Percentiles rank a stretch among this genome's conserved stretches.
These are phyloP conservation scores for Entelurus aequoreus DNA, from an alignment of 2,113 vertebrate genomes.

Conservation along the genomic window DNA sequence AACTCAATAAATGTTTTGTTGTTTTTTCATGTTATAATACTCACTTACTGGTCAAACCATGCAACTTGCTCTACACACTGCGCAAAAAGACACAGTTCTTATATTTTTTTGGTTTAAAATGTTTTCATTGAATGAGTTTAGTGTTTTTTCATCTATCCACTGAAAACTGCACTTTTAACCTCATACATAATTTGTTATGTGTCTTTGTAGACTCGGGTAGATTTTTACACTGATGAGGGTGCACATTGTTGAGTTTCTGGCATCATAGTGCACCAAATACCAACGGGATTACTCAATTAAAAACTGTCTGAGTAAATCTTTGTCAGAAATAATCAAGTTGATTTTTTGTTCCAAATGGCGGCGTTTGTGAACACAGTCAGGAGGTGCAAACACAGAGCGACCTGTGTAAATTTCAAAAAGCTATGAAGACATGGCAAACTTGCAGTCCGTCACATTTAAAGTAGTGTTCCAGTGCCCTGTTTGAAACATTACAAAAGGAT, in stretches of 20 bases:
- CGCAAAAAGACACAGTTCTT: too few species aligned
- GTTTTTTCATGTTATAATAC: too few species aligned
- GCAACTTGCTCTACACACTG: too few species aligned
- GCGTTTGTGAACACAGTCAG: constrained; percentile 9
- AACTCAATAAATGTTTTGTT: too few species aligned
- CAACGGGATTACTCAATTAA: constrained; percentile 39
- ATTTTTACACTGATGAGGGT: constrained; percentile 10
- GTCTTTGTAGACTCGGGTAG: constrained; percentile 29
- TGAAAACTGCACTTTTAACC: too few species aligned
- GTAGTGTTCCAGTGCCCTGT: neutral
- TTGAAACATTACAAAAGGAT: neutral
- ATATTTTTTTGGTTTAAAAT: too few species aligned
- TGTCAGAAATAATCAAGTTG: constrained; percentile 30
- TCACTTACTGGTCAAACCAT: too few species aligned
- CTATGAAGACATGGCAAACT: constrained; percentile 14
- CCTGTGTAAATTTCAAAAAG: neutral
- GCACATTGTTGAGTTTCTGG: constrained; percentile 18
- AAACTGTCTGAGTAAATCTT: constrained; percentile 29
- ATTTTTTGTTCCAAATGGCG: constrained; percentile 11
- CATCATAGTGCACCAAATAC: constrained; percentile 26
- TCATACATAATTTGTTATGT: constrained; percentile 12
- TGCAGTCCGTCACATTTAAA: neutral
- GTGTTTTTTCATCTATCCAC: too few species aligned
- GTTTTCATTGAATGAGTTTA: too few species aligned
- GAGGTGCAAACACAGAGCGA: too few species aligned